These are phyloP conservation scores for Eupsittula cactorum DNA, from an alignment of 2,113 vertebrate genomes.

Conservation along the genomic window DNA sequence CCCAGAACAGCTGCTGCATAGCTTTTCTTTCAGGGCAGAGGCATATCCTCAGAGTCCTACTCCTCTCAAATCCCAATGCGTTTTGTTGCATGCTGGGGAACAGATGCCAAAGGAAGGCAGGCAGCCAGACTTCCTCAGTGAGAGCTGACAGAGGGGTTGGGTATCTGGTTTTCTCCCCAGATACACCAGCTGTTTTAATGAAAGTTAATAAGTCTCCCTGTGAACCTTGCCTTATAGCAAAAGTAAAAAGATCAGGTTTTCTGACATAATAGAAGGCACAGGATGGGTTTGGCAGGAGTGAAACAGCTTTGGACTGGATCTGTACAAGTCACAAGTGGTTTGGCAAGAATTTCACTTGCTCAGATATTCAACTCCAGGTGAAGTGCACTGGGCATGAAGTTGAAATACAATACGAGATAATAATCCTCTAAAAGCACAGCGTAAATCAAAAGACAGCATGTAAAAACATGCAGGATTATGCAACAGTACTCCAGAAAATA, in stretches of 20 bases:
- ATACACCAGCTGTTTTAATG: background rate
- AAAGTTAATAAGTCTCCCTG: background rate
- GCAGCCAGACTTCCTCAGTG: background rate
- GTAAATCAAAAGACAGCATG: constrained; percentile 6
- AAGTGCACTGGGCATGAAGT: background rate
- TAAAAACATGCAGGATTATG: background rate
- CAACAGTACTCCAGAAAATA: background rate
- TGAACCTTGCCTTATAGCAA: background rate
- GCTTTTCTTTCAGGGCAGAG: background rate
- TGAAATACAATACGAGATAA: background rate
- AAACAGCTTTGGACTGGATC: background rate
- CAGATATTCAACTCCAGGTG: background rate
- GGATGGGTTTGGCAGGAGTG: background rate
- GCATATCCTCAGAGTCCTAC: background rate
- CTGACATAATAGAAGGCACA: background rate
- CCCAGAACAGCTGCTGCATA: background rate
- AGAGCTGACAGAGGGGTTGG: background rate
- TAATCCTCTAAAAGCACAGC: background rate
- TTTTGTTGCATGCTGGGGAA: background rate
- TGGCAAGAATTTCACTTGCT: background rate
- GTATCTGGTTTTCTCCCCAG: background rate
- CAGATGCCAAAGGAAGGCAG: background rate
- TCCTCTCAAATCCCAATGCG: background rate
- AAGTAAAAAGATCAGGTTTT: background rate
- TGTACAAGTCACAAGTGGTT: background rate